Percentiles rank a stretch among this genome's conserved stretches.
Conservation (phyloP, 1,140 invertebrate species). For the Drosophila murphyi region DNA sequence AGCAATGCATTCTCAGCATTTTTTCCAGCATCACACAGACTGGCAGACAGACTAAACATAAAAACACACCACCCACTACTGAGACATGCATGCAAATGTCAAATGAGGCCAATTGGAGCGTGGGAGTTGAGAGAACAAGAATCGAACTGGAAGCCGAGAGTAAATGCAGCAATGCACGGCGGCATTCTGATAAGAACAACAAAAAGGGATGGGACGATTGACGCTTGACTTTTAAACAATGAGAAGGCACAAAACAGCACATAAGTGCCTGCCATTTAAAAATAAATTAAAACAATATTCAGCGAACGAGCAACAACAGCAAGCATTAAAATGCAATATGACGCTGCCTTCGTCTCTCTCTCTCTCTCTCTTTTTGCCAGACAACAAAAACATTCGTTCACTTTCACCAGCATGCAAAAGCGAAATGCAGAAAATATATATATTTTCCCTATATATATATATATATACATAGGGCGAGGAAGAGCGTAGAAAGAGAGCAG, state of each 20-base stretch:
- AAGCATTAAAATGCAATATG: conserved; percentile 39
- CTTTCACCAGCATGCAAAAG: conserved; percentile 68
- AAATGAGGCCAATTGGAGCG: conserved; percentile 23
- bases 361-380: background rate
- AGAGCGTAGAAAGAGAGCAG: conserved; percentile 29
- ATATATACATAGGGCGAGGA: background rate
- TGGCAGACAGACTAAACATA: no score
- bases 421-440: conserved; percentile 12
- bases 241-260: conserved; percentile 1
- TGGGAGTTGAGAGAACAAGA: conserved; percentile 4
- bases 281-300: conserved; percentile 47
- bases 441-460: background rate
- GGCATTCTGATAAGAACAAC: conserved; percentile 19
- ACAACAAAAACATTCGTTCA: conserved; percentile 60
- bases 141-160: conserved; percentile 13
- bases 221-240: conserved; percentile 30
- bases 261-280: conserved; percentile 35
- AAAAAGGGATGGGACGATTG: conserved; percentile 10
- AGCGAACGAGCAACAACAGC: conserved; percentile 7
- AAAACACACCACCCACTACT: no score
- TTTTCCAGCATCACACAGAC: no score
- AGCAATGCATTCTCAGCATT: no score
- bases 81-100: no score
- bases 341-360: conserved; percentile 4
- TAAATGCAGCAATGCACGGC: background rate